Evolutionary conservation across 1,140 invertebrate species (phyloP).

Genomic region (Achatina immaculata): DNA sequence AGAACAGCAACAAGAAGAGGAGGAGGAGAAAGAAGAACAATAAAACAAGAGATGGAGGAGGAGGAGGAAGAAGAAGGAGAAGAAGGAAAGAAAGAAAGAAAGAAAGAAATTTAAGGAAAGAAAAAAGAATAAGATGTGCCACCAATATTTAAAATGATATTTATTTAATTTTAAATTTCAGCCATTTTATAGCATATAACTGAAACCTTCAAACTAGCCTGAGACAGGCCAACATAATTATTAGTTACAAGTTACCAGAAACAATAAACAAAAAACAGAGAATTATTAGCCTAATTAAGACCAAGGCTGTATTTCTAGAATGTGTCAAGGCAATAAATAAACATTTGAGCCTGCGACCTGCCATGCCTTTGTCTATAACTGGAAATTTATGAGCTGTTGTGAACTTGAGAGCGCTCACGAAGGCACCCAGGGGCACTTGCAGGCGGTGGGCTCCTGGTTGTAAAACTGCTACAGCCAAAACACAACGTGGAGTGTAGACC

Average conservation of each 20-base stretch:
- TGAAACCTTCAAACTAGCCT: neutral
- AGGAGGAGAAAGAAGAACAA: conserved; percentile 21
- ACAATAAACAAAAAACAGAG: neutral
- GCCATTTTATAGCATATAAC: neutral
- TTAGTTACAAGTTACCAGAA: neutral
- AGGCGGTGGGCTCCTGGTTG: neutral
- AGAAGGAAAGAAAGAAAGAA: conserved; percentile 20
- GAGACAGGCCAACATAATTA: neutral
- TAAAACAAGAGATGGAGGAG: neutral
- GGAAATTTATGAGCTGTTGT: neutral
- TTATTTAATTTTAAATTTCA: neutral
- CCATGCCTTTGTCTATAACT: neutral
- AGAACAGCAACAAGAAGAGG: neutral
- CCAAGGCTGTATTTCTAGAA: neutral
- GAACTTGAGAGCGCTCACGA: too few species aligned
- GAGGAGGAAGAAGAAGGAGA: conserved; percentile 7
- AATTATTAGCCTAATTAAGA: neutral
- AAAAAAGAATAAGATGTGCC: neutral
- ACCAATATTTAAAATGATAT: neutral
- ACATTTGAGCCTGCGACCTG: neutral
- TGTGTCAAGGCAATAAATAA: neutral
- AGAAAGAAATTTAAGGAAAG: too few species aligned
- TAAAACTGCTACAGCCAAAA: conserved; percentile 3
- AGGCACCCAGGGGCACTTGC: too few species aligned
- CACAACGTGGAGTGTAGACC: too few species aligned